A percentile compares a stretch with the other conserved stretches of the same genome.
Conservation (phyloP, 2,113 vertebrate species). For the Polypterus bichir region DNA sequence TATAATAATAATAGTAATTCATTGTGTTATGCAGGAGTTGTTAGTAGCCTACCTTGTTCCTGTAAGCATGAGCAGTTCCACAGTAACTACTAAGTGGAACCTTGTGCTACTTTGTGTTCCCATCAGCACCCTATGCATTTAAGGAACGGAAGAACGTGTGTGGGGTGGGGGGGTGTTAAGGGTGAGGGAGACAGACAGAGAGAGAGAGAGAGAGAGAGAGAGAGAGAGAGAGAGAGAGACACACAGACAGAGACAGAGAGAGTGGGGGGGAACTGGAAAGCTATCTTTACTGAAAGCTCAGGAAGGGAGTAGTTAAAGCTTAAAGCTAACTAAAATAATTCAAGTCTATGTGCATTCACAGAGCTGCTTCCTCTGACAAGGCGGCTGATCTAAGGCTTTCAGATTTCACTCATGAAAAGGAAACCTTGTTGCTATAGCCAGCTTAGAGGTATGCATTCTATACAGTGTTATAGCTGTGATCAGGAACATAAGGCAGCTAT, state of each 20-base stretch:
- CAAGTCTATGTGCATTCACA: constrained; percentile 17
- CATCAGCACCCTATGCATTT: no score
- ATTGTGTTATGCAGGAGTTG: no score
- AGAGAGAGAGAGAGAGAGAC: background rate
- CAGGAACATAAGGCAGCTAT: background rate
- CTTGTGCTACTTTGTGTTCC: no score
- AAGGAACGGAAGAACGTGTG: no score
- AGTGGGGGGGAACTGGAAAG: constrained; percentile 5
- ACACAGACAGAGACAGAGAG: background rate
- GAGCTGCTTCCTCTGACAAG: constrained; percentile 24
- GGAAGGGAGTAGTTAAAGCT: constrained; percentile 19
- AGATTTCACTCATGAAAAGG: constrained; percentile 11
- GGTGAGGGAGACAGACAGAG: background rate
- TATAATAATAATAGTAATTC: no score
- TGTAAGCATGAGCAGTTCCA: no score
- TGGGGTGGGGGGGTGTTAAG: no score
- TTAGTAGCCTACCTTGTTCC: no score
- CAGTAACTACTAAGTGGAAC: no score
- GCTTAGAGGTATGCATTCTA: constrained; percentile 16
- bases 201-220: constrained; percentile 13
- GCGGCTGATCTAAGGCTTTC: constrained; percentile 21
- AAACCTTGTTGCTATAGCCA: constrained; percentile 17
- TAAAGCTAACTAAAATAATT: constrained; percentile 12
- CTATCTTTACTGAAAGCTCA: constrained; percentile 1
- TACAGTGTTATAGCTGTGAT: background rate